A percentile compares a stretch with the other conserved stretches of the same genome.
phyloP scores from a whole-genome alignment of 92 coral and sea anemone genomes.

The Phenganax marumi region DNA sequence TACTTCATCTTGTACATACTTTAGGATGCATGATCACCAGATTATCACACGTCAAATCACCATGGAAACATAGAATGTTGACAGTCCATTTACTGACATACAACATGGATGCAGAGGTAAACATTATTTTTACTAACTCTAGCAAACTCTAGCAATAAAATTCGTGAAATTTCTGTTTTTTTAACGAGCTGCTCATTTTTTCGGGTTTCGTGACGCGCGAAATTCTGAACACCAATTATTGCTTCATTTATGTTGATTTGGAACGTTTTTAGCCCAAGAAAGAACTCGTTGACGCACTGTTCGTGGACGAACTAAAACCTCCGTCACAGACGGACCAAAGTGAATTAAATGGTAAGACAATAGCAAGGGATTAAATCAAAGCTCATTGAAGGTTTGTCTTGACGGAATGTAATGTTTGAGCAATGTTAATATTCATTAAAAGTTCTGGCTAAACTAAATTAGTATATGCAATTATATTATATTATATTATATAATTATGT shows the following conservation, averaged over 20 bases:
- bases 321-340: background rate
- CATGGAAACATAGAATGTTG: constrained; percentile 9
- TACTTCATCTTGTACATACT: background rate
- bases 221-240: constrained; percentile 1
- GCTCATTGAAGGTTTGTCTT: too few relatives aligned
- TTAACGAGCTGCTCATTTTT: background rate
- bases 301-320: background rate
- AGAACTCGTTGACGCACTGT: background rate
- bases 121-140: background rate
- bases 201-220: background rate
- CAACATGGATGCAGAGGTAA: background rate
- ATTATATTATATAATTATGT: too few relatives aligned
- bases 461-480: too few relatives aligned
- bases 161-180: background rate
- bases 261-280: background rate
- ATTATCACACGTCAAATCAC: background rate
- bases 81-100: background rate
- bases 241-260: constrained; percentile 4
- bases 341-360: background rate
- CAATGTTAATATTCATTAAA: too few relatives aligned
- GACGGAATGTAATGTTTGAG: too few relatives aligned
- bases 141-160: background rate
- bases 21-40: background rate
- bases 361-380: too few relatives aligned
- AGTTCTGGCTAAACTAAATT: too few relatives aligned